Evolutionary conservation across 2,888 invertebrate genomes (phyloP).

Genomic region (Allolobophora icterica): DNA sequence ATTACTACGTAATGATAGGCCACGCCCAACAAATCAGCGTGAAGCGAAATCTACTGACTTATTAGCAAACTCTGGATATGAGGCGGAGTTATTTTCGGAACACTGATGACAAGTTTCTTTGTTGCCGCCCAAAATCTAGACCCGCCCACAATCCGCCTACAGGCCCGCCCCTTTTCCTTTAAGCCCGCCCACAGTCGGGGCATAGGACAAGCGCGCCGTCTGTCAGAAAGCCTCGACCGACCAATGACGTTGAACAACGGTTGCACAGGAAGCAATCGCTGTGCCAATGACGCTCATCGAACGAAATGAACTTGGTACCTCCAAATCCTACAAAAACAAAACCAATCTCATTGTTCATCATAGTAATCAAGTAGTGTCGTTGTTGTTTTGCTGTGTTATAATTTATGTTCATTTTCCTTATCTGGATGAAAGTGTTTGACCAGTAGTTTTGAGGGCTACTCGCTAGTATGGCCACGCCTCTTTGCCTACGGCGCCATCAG

Average conservation of each 20-base stretch:
- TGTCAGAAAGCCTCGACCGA: conserved; percentile 98
- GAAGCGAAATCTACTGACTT: background rate
- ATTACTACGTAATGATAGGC: background rate
- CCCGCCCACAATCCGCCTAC: background rate
- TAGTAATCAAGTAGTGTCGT: too few species aligned
- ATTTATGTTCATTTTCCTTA: too few species aligned
- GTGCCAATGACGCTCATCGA: conserved; percentile 99
- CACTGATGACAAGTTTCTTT: background rate
- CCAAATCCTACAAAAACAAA: conserved; percentile 78
- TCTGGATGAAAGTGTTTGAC: too few species aligned
- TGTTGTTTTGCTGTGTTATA: too few species aligned
- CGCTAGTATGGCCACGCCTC: conserved; percentile 13
- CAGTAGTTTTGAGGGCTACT: too few species aligned
- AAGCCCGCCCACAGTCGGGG: conserved; percentile 83
- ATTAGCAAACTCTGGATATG: background rate
- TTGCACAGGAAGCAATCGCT: conserved; percentile 97
- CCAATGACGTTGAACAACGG: conserved; percentile 90
- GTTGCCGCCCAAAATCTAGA: background rate
- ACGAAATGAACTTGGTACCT: conserved; percentile 97
- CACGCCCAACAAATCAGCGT: background rate
- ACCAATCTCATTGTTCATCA: background rate
- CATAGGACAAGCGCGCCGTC: conserved; percentile 96
- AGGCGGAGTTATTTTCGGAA: background rate
- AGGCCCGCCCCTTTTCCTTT: background rate
- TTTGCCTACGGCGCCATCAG: background rate